Base-by-base conservation (phyloP, 2,888 invertebrate genomes). In the Apocheima hispidaria region DNA sequence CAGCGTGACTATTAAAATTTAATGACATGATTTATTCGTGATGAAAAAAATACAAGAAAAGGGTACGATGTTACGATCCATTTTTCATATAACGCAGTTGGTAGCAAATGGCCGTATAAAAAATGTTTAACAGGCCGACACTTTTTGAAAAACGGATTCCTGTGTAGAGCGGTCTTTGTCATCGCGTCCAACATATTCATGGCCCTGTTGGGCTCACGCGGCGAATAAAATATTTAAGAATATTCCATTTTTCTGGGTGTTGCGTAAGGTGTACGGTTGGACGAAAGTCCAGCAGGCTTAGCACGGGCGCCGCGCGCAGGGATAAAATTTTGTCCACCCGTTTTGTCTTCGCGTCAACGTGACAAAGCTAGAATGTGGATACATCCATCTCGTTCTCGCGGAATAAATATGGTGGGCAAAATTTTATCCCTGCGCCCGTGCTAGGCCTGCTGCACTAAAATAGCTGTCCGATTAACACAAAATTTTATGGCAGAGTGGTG, bases 71-170 rank as follows among this genome's bases (percentile, higher is more conserved):
- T 90, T 88, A 89, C 88, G 88, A 89, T 88, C 88, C 90, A 92
- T 92, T 92, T 92, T 92, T 92, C 92, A 92, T 91, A 90, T 82
- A 87, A 90, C 92, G 92, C 92, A 92, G 92, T 92, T 92, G 92
- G 92, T 92, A 92, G 92, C 92, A 91, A 92, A 92, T 91, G 91
- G 88, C 80, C 88, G 84, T 87, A 90, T 92, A 92, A 92, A 92
- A 92, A 91, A 91, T 90, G 87, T 88, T 88, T 86, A 89, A 90
- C 88, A 85, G 86, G 73, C 92, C 91, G 92, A 88, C 91, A 88
- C 91, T 91, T 90, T 91, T 89, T 90, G 92, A 92, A 92, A 92
- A 92, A 92, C 87, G 86, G 79, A 73, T 80, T 83, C 86, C 83
- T 77, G 75, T 84, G 78, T 86, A 73, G 88, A 74, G 85, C 82